A percentile compares a stretch with the other conserved stretches of the same genome.
phyloP scores from a whole-genome alignment of 2,113 vertebrate species.

The Chinchilla lanigera region DNA sequence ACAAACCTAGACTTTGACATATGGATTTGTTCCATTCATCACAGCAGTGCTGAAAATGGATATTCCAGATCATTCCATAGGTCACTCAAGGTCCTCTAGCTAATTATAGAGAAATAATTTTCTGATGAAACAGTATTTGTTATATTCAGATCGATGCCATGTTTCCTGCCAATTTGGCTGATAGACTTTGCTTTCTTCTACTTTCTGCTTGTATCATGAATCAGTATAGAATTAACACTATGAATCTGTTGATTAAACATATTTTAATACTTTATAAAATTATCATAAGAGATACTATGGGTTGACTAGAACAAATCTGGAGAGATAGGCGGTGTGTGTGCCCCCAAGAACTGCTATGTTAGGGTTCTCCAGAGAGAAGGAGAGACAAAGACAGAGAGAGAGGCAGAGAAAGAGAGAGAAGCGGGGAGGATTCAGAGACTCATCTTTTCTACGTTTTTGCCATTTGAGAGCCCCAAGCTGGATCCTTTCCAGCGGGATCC shows the following conservation, averaged over 20 bases:
- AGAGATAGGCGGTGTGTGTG: neutral
- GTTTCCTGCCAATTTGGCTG: neutral
- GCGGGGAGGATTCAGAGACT: neutral
- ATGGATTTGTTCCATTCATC: neutral
- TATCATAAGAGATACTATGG: neutral
- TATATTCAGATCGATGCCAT: neutral
- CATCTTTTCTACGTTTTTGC: neutral
- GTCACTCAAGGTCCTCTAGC: neutral
- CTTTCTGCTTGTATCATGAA: neutral
- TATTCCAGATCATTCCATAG: neutral
- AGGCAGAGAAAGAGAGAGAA: neutral
- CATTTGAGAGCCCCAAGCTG: too few relatives aligned
- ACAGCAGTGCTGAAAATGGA: neutral
- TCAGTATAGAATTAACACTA: neutral
- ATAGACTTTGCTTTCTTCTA: neutral
- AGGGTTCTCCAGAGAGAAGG: neutral
- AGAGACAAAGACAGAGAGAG: neutral
- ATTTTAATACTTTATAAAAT: conserved; percentile 31
- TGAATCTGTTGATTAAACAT: neutral
- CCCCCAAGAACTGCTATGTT: neutral
- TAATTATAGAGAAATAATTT: neutral
- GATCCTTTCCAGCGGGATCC: neutral
- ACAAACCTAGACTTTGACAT: neutral
- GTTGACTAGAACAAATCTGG: neutral
- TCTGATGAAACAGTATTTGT: neutral